phyloP scores from a whole-genome alignment of 2,113 vertebrate species.

The Calonectris borealis region DNA sequence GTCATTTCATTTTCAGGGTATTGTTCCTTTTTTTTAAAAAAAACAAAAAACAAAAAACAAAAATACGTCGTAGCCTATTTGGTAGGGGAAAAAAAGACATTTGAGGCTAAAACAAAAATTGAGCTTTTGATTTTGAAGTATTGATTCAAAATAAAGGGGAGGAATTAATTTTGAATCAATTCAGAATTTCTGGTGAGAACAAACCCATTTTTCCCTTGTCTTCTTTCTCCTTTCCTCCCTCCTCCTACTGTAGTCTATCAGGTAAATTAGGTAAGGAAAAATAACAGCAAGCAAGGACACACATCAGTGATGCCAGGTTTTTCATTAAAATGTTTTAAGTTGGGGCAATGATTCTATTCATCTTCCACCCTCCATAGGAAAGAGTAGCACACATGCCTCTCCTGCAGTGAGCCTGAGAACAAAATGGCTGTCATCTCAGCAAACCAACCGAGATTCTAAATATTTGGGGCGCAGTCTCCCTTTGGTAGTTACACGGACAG shows the following conservation, averaged over 20 bases:
- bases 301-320: constrained; percentile 18
- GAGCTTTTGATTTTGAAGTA: constrained; percentile 30
- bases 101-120: neutral
- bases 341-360: constrained; percentile 21
- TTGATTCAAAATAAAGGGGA: constrained; percentile 34
- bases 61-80: neutral
- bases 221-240: neutral
- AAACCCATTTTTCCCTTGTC: neutral
- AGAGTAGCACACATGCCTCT: neutral
- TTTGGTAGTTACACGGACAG: neutral
- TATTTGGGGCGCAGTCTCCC: neutral
- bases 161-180: constrained; percentile 39
- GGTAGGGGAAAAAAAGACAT: neutral
- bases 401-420: neutral
- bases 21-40: neutral
- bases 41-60: neutral
- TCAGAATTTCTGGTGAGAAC: constrained; percentile 23
- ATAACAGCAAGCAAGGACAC: constrained; percentile 34
- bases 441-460: neutral
- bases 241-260: neutral
- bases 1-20: constrained; percentile 22
- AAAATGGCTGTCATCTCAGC: neutral
- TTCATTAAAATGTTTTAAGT: constrained; percentile 58
- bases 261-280: constrained; percentile 51
- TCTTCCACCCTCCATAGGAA: neutral